Evolutionary conservation across 1,140 invertebrate species (phyloP), one percentile per base, ranked within the genome.

Genomic region (Rhopalosiphum padi): DNA sequence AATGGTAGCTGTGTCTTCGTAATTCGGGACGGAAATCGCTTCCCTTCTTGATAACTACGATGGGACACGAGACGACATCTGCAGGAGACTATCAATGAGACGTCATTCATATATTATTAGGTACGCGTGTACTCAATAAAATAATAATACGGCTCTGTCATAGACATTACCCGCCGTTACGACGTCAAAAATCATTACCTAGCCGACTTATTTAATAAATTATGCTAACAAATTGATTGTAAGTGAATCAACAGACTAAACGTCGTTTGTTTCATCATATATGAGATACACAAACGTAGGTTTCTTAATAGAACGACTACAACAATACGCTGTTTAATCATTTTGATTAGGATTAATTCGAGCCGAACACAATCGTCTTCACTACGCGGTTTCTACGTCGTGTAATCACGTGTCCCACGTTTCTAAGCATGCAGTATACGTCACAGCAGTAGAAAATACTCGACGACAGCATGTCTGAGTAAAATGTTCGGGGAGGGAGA

Each of bases 181-280:
- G 2, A 25, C 85, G 11, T 86, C 85, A n/a, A 46, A 86, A 86
- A 86, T 46, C 15, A 86, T n/a, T 86, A 46, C 48, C 48, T 51
- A 51, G 30, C 23, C 1, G 60, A 77, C 60, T 77, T 77, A n/a
- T 60, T 46, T 86, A 48, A 30, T 41, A 82, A 15, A 86, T 86
- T 86, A 46, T 21, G 43, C 41, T 46, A 86, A 86, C 85, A 86
- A 86, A 86, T 86, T 86, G 83, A 86, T 86, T 43, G 83, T 43
- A 86, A 86, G 83, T 86, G 83, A 41, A 86, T 37, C 41, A 86
- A 86, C 83, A 43, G 9, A 22, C 7, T 85, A 2, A 30, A 11
- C 55, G 60, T 43, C 41, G 25, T 86, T 86, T 86, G 85, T 86
- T 86, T 86, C 43, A 46, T 48, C 41, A 43, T 5, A 43, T 5